Base-by-base conservation (phyloP, 2,888 invertebrate genomes). In the Nomada goodeniana region DNA sequence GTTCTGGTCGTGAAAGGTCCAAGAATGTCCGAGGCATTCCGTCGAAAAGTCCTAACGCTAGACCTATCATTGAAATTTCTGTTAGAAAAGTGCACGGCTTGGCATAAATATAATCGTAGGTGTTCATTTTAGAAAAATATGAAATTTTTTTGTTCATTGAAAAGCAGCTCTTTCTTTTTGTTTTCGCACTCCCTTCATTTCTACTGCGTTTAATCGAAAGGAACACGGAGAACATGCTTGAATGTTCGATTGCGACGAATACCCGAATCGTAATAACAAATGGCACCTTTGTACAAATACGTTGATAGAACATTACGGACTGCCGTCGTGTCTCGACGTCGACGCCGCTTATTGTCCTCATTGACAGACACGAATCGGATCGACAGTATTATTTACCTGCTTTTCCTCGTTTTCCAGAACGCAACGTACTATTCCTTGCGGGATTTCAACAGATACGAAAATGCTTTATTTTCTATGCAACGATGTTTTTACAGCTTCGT, bases 371-470 rank as follows among this genome's bases (percentile, higher is more conserved):
- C 76, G 74, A 63, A 18, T 47, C n/a, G 64, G 72, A 53, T 65
- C 47, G 60, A 53, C 50, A 50, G 57, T 71, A 42, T 65, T 72
- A 20, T 71, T 57, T 55, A 53, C 59, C 36, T 59, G 44, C 61
- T 60, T 44, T 44, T 47, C 20, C 23, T 47, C 20, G 42, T 61
- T 52, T 77, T 29, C 55, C 69, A 57, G 26, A 69, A 55, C 69
- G 64, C 73, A 64, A 47, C 52, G 15, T 60, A 65, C 20, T 53
- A 29, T 36, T 44, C 26, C n/a, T 71, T 81, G 78, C 78, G 29
- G 74, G 76, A 79, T 65, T 64, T 84, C 81, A 84, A 76, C 81
- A 76, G 78, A 80, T 84, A 83, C 80, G 73, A 77, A 77, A 77
- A 77, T 76, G 80, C 74, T 75, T 80, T 74, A 26, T 57, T 64